Evolutionary conservation across 1,140 invertebrate genomes (phyloP).

Genomic region (Campodea augens): DNA sequence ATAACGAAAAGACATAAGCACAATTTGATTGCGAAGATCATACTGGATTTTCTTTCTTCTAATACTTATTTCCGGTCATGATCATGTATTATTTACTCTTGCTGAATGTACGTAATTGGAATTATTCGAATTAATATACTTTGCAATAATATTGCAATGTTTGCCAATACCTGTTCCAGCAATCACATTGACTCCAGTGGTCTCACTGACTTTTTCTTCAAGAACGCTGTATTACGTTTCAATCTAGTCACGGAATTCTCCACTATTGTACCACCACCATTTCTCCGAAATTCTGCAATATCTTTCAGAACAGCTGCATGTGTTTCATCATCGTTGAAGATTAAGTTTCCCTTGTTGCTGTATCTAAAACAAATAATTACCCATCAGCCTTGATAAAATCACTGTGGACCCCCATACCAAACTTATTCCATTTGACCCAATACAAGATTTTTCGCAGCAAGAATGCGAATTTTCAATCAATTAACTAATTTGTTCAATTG

Average conservation of each 20-base stretch:
- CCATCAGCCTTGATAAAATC: no score
- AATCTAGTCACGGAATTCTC: slow-evolving; percentile 59
- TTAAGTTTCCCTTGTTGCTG: slow-evolving; percentile 40
- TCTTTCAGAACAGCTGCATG: slow-evolving; percentile 42
- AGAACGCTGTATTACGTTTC: slow-evolving; percentile 36
- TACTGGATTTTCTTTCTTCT: no score
- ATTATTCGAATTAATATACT: neutral
- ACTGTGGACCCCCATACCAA: no score
- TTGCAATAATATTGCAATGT: neutral
- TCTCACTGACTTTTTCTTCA: slow-evolving; percentile 35
- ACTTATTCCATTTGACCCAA: no score
- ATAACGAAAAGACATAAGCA: no score
- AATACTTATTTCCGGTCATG: no score
- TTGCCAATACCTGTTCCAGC: slow-evolving; percentile 47
- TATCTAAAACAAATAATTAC: slow-evolving; percentile 30
- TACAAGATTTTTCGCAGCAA: no score
- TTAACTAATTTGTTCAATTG: no score
- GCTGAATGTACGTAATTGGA: no score
- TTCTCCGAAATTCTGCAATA: slow-evolving; percentile 39
- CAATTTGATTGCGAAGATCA: no score
- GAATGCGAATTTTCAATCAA: no score
- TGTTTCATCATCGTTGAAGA: slow-evolving; percentile 35
- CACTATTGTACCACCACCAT: slow-evolving; percentile 56
- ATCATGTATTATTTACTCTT: no score
- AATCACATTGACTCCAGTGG: slow-evolving; percentile 52